Conservation (phyloP, 2,113 vertebrate genomes). For the Fregata magnificens region DNA sequence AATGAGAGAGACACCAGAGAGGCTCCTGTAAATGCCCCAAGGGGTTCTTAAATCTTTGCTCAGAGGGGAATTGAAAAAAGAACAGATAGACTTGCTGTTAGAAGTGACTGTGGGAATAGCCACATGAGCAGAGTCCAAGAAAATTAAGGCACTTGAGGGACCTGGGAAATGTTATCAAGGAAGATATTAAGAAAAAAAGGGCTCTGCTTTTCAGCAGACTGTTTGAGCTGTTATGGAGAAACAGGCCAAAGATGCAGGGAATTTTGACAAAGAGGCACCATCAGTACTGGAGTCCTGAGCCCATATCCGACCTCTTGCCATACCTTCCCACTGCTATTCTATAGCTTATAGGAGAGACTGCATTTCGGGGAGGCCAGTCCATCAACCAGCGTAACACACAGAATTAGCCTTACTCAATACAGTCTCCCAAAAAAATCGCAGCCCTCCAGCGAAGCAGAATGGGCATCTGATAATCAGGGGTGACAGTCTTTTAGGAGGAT, state of each 20-base stretch:
- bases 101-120: not conserved
- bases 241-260: not conserved
- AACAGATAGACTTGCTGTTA: not conserved
- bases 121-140: not conserved
- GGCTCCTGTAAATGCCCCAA: not conserved
- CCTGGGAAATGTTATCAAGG: not conserved
- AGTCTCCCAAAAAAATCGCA: not conserved
- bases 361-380: not conserved
- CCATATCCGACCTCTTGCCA: not conserved
- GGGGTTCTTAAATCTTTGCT: not conserved
- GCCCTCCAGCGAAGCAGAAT: not conserved
- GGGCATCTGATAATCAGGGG: not conserved
- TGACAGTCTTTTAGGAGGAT: not conserved
- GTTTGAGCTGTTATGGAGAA: not conserved
- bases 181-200: not conserved
- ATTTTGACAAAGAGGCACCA: not conserved
- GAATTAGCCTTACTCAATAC: not conserved
- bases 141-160: not conserved
- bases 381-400: not conserved
- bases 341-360: not conserved
- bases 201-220: no score
- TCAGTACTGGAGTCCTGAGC: not conserved
- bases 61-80: not conserved
- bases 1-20: not conserved
- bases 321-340: not conserved